phyloP scores from a whole-genome alignment of 1,140 invertebrate genomes.

The Battus philenor region DNA sequence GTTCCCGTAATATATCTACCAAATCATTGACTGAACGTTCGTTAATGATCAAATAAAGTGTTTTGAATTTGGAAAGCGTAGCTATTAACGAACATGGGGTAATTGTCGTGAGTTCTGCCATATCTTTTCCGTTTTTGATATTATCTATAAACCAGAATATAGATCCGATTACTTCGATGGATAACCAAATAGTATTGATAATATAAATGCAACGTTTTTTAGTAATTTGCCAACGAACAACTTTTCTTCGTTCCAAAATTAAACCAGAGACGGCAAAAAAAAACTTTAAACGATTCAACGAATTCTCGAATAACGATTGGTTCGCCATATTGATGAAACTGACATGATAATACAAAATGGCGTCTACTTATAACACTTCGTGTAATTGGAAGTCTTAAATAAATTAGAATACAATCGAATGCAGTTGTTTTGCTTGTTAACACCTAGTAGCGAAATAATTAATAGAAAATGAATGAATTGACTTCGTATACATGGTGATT shows the following conservation, averaged over 20 bases:
- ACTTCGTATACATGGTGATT: constrained; percentile 5
- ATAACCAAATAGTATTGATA: constrained; percentile 29
- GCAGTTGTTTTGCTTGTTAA: not conserved
- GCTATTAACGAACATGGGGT: constrained; percentile 25
- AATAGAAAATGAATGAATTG: not conserved
- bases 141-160: constrained; percentile 20
- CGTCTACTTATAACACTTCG: not conserved
- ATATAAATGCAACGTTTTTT: constrained; percentile 20
- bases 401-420: not conserved
- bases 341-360: constrained; percentile 1
- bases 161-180: constrained; percentile 18
- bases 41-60: constrained; percentile 14
- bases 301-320: constrained; percentile 18
- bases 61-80: constrained; percentile 19
- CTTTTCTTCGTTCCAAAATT: constrained; percentile 16
- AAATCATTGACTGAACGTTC: constrained; percentile 18
- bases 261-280: constrained; percentile 19
- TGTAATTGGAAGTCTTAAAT: not conserved
- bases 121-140: constrained; percentile 17
- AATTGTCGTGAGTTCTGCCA: constrained; percentile 26
- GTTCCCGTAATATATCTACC: constrained; percentile 16
- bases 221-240: not conserved
- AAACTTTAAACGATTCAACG: constrained; percentile 22
- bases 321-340: not conserved
- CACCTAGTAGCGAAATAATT: constrained; percentile 11